phyloP scores from a whole-genome alignment of 2,888 invertebrate genomes.

The Pristionchus arcanus region DNA sequence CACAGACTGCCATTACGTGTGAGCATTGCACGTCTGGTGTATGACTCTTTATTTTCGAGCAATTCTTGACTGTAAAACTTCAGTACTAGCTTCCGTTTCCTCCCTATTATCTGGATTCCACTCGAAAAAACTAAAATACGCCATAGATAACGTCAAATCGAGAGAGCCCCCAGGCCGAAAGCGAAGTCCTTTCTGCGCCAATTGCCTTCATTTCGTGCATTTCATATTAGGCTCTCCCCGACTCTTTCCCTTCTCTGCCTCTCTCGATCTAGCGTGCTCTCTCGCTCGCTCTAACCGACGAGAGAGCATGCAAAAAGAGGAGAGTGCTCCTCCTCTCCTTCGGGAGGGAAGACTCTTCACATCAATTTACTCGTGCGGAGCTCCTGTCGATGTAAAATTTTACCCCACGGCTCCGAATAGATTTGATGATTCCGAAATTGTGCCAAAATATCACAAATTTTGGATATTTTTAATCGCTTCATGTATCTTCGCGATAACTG shows the following conservation, averaged over 20 bases:
- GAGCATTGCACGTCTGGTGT: not conserved
- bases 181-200: conserved; percentile 29
- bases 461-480: too few relatives aligned
- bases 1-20: not conserved
- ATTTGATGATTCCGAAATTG: not conserved
- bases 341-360: not conserved
- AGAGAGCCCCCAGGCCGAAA: not conserved
- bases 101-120: not conserved
- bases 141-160: not conserved
- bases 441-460: too few relatives aligned
- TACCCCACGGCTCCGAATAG: not conserved
- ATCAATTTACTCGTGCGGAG: not conserved
- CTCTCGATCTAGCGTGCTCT: not conserved
- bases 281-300: not conserved
- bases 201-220: conserved; percentile 50
- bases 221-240: conserved; percentile 32
- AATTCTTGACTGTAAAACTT: too few relatives aligned
- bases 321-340: not conserved
- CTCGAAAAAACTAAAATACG: not conserved
- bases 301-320: not conserved
- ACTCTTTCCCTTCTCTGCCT: not conserved
- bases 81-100: not conserved
- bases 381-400: not conserved
- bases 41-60: not conserved
- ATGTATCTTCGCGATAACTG: too few relatives aligned